A percentile compares a stretch with the other conserved stretches of the same genome.
Conservation (phyloP, 2,888 invertebrate species). For the Cenopis cana region DNA sequence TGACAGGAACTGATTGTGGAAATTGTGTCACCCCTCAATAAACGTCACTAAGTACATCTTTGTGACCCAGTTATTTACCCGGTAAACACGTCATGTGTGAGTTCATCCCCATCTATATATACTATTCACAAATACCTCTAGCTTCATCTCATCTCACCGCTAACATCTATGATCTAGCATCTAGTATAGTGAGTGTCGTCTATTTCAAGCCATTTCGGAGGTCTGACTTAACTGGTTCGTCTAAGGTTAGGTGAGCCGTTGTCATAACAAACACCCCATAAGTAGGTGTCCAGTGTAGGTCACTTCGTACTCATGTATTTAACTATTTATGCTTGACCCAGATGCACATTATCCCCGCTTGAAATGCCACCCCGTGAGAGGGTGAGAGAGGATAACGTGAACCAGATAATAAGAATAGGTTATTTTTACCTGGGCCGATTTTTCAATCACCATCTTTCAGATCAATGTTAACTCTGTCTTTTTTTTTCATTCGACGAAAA, state of each 20-base stretch:
- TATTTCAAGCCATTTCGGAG: too few relatives aligned
- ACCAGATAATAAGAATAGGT: conserved; percentile 2
- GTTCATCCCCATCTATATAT: conserved; percentile 3
- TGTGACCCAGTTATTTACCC: conserved; percentile 14
- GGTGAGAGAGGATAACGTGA: neutral
- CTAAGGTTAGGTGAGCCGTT: neutral
- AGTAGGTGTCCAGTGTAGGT: neutral
- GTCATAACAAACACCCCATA: neutral
- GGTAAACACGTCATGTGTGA: conserved; percentile 1
- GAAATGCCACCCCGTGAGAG: conserved; percentile 14
- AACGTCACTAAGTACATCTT: neutral
- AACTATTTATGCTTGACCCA: conserved; percentile 25
- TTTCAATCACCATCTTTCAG: too few relatives aligned
- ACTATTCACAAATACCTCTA: neutral
- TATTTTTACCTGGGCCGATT: too few relatives aligned
- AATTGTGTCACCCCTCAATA: conserved; percentile 17
- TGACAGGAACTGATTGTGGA: neutral
- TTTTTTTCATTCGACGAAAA: too few relatives aligned
- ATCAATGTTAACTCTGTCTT: too few relatives aligned
- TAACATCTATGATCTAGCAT: too few relatives aligned
- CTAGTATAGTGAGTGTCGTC: too few relatives aligned
- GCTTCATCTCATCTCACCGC: neutral
- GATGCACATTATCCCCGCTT: conserved; percentile 4
- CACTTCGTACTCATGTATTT: conserved; percentile 10
- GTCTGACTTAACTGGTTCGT: neutral